Evolutionary conservation across 2,797 vertebrate species (phyloP).

Genomic region (Lithobates pipiens): DNA sequence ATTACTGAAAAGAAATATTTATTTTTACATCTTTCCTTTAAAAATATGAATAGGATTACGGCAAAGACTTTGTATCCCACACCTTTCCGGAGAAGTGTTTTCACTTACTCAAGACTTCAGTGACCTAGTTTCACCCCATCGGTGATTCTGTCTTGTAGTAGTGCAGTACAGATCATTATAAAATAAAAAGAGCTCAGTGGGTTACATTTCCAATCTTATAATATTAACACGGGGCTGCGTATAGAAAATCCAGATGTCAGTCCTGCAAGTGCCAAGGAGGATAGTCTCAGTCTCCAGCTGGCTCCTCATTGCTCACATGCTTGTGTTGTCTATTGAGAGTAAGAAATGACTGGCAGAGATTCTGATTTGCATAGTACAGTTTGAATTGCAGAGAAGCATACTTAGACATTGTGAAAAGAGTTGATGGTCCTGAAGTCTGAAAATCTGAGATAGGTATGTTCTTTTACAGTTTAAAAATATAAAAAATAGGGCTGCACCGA

Average conservation of each 20-base stretch:
- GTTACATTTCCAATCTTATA: background rate
- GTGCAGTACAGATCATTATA: background rate
- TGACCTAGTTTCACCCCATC: constrained; percentile 28
- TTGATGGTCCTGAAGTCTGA: too few relatives aligned
- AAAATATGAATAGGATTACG: constrained; percentile 44
- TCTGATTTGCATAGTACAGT: too few relatives aligned
- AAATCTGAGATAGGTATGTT: too few relatives aligned
- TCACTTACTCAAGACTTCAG: background rate
- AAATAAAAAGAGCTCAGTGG: background rate
- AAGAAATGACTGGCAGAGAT: too few relatives aligned
- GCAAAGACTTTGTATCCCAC: constrained; percentile 29
- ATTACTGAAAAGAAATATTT: constrained; percentile 41
- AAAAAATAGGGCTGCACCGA: too few relatives aligned
- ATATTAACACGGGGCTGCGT: background rate
- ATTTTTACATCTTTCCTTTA: constrained; percentile 36
- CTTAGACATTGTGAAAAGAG: too few relatives aligned
- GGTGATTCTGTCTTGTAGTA: background rate
- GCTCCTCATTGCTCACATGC: too few relatives aligned
- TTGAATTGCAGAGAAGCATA: too few relatives aligned
- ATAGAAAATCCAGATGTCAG: background rate
- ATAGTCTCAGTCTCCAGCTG: too few relatives aligned
- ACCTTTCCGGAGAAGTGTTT: constrained; percentile 39
- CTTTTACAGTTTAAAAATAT: too few relatives aligned
- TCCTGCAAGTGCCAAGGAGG: background rate
- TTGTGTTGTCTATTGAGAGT: too few relatives aligned